phyloP scores from a whole-genome alignment of 2,113 vertebrate species.

The Suncus etruscus region DNA sequence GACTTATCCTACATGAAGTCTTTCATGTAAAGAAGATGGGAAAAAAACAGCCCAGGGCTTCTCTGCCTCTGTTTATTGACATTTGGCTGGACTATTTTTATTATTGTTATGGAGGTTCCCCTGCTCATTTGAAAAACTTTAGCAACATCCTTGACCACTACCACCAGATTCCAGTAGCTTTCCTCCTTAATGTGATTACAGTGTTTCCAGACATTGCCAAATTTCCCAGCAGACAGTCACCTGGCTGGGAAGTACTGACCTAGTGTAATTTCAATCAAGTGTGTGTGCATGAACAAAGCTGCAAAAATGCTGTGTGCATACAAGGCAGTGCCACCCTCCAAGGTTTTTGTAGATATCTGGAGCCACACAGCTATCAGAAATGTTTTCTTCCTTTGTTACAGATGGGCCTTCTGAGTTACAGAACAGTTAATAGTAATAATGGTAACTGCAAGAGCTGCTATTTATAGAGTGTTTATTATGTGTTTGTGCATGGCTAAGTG shows the following conservation, averaged over 20 bases:
- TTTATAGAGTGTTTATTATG: slow-evolving; percentile 50
- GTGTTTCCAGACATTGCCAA: neutral
- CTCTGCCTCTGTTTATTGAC: neutral
- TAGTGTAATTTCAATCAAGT: neutral
- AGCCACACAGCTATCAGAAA: neutral
- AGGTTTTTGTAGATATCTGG: neutral
- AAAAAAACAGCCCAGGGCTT: neutral
- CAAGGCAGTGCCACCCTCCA: neutral
- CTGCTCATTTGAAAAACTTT: neutral
- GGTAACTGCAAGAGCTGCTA: neutral
- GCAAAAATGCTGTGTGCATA: neutral
- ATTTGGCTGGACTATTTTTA: neutral
- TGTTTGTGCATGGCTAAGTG: slow-evolving; percentile 1
- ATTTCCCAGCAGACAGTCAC: neutral
- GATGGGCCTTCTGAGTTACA: neutral
- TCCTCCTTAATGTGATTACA: neutral
- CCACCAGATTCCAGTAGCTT: neutral
- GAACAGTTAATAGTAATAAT: neutral
- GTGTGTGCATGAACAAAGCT: neutral
- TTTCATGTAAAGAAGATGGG: neutral
- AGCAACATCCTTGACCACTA: neutral
- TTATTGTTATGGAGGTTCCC: neutral
- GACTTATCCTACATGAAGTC: neutral
- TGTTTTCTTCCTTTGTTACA: neutral
- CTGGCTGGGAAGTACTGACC: neutral